Evolutionary conservation across 2,888 invertebrate genomes (phyloP), one percentile per base, ranked within the genome.

Genomic region (Nymphalis polychloros): DNA sequence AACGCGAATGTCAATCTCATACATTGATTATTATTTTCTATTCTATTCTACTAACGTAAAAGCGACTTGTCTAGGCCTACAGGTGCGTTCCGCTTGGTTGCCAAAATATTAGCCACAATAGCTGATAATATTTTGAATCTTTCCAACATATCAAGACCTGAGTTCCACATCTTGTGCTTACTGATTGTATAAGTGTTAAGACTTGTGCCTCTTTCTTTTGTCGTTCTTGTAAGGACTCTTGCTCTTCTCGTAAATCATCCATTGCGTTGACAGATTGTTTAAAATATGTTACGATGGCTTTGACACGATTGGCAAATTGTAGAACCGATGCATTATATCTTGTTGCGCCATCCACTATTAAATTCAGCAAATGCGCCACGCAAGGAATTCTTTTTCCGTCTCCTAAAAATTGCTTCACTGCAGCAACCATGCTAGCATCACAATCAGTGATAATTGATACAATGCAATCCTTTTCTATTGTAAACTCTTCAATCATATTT

Each of bases 161-260:
- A 78, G 64, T 81, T 79, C 77, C 79, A 81, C 64, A n/a, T n/a
- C 78, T 67, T 52, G 79, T 79, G 74, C 75, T 77, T 60, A 79
- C 78, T 50, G 77, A 68, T 74, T 79, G 78, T 63, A 72, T 78
- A 49, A 79, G 67, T 72, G 75, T 79, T 62, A 78, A 71, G 69
- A 80, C 75, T 68, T 78, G 70, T 8, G 76, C 79, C 72, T 79
- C 78, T 80, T 79, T 50, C 20, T 50, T 50, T 50, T n/a, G 35
- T 64, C 48, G 49, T 20, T 64, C 49, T n/a, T n/a, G n/a, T n/a
- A n/a, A n/a, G n/a, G n/a, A n/a, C n/a, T n/a, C n/a, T 69, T 73
- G 69, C 62, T 78, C 76, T 66, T 78, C 72, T 78, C 77, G 67
- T 71, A 80, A 77, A 70, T 79, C 67, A 62, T 80, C 79, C 78